Base-by-base conservation (phyloP, 2,113 vertebrate genomes). In the Enhydra lutris region DNA sequence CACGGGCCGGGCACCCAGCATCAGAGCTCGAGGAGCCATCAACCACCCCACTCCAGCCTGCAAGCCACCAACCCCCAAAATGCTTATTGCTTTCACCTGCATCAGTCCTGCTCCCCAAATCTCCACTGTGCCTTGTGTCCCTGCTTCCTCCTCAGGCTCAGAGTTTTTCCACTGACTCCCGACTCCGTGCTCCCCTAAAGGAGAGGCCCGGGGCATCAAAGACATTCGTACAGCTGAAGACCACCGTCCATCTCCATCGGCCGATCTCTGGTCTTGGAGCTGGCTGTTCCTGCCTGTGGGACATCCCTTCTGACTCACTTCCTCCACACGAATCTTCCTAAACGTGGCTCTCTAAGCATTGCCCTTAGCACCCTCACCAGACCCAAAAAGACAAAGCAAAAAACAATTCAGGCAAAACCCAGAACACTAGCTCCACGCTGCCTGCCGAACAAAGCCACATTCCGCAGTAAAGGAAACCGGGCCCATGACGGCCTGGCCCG, bases 241-340 rank as follows among this genome's bases (percentile, higher is more conserved):
- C 39, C 45, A 15, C 2, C 9, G 24, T 0, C 52, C 52, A 18
- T 55, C 52, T 55, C 52, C 52, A 55, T 18, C 17, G 1, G 6
- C 26, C 17, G 1, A 0, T 9, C 9, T 4, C 17, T 0, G 3
- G 20, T 39, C 29, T 78, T 10, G 0, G 4, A 61, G 11, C 14
- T 12, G 71, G 11, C 14, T 12, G 42, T 0, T 15, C 59, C 42
- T 85, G 55, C 31, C 47, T 39, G 65, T 39, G 36, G 20, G 34
- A 34, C 18, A 14, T 6, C 52, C 74, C 21, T 17, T n/a, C 36
- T 4, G 2, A 36, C 9, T 57, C 6, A 6, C 47, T 2, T 1
- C n/a, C 21, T 47, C 24, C 4, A 6, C 26, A 9, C 2, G 0
- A 34, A 26, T 73, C 21, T 45, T 71, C 76, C 67, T 26, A 47